Conservation (phyloP, 2,797 vertebrate species). For the Macrochelys suwanniensis region DNA sequence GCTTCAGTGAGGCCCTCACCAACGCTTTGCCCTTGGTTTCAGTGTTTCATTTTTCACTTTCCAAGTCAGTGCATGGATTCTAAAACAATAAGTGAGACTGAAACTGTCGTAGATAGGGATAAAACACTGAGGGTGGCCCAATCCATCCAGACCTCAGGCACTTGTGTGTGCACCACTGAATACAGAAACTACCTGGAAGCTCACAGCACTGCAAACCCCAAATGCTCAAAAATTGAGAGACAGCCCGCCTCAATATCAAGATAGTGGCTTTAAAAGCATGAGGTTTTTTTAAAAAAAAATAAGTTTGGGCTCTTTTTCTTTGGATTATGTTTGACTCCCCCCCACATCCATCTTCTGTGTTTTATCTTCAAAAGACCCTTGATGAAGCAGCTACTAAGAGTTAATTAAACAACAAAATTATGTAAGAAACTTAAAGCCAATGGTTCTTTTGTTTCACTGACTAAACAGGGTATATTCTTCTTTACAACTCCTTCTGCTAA, state of each 20-base stretch:
- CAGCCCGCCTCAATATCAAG: neutral
- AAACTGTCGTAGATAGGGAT: neutral
- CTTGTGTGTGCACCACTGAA: neutral
- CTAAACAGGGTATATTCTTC: constrained; percentile 53
- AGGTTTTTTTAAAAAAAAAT: neutral
- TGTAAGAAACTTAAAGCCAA: constrained; percentile 48
- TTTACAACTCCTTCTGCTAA: constrained; percentile 67
- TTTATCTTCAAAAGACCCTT: constrained; percentile 60
- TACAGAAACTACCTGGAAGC: neutral
- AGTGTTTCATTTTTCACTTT: rapidly evolving
- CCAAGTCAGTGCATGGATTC: neutral
- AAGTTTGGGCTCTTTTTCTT: neutral
- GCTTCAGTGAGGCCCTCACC: neutral
- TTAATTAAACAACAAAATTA: constrained; percentile 72
- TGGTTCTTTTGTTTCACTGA: constrained; percentile 59
- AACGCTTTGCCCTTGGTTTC: neutral
- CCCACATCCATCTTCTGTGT: constrained; percentile 59
- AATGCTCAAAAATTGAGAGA: neutral
- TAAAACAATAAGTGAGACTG: neutral
- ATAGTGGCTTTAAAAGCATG: neutral
- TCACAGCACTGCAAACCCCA: neutral
- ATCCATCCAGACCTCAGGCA: neutral
- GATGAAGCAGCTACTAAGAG: constrained; percentile 72
- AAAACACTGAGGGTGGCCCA: neutral
- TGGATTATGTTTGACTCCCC: constrained; percentile 49